phyloP scores from a whole-genome alignment of 2,113 vertebrate genomes.

The Aleadryas rufinucha region DNA sequence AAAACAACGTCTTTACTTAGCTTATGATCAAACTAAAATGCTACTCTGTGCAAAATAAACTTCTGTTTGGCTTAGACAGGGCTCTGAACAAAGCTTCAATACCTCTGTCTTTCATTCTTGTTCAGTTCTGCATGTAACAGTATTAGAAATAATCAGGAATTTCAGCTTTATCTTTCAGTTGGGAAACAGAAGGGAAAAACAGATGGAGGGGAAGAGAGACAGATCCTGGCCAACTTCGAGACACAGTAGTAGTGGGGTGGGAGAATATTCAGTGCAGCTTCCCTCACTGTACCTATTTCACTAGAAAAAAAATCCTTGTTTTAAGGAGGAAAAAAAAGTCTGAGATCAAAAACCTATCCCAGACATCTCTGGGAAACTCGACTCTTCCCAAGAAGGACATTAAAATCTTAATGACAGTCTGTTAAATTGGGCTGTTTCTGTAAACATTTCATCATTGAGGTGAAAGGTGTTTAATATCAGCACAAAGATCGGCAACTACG shows the following conservation, averaged over 20 bases:
- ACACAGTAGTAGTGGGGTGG: not conserved
- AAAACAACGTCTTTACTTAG: not conserved
- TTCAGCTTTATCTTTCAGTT: not conserved
- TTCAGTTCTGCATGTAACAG: not conserved
- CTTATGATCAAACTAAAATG: not conserved
- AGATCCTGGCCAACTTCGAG: not conserved
- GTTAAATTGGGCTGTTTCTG: not conserved
- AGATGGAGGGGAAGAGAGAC: not conserved
- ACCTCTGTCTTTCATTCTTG: not conserved
- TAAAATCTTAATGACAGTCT: accelerated
- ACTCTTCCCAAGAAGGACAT: not conserved
- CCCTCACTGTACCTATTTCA: not conserved
- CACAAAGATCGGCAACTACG: too few relatives aligned
- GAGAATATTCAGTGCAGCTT: not conserved
- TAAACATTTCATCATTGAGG: not conserved
- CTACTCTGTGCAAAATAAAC: not conserved
- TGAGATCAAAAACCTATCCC: not conserved
- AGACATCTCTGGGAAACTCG: not conserved
- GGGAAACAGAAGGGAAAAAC: not conserved
- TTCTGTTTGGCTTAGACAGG: not conserved
- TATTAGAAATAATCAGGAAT: not conserved
- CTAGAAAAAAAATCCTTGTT: not conserved
- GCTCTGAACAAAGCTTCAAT: not conserved
- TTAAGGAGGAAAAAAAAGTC: not conserved
- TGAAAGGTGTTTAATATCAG: not conserved